Percentiles rank a stretch among this genome's conserved stretches.
phyloP scores from a whole-genome alignment of 2,797 vertebrate species.

The Helicolenus hilgendorfi region DNA sequence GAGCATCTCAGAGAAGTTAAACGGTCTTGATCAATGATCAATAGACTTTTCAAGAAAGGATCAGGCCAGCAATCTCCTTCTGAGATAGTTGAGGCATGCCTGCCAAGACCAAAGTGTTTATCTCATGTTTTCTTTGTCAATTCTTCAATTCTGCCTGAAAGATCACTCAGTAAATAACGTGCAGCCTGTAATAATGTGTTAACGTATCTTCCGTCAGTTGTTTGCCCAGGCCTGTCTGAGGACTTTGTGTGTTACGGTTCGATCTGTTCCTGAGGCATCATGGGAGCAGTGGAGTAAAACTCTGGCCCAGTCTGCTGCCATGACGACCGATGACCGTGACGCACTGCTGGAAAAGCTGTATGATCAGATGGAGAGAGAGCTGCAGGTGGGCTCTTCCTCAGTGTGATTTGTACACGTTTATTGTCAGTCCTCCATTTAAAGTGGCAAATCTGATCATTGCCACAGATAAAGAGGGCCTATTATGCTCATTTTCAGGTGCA shows the following conservation, averaged over 20 bases:
- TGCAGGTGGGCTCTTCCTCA: constrained; percentile 87
- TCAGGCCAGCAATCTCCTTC: background rate
- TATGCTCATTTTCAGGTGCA: too few relatives aligned
- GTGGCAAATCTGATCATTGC: background rate
- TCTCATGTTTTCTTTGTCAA: constrained; percentile 21
- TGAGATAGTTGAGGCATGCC: background rate
- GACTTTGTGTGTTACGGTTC: constrained; percentile 95
- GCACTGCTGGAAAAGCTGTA: constrained; percentile 89
- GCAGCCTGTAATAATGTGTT: constrained; percentile 43
- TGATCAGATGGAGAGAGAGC: constrained; percentile 92
- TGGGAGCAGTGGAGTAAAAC: constrained; percentile 90
- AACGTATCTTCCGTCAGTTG: constrained; percentile 57
- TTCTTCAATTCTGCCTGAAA: constrained; percentile 23
- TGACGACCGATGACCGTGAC: constrained; percentile 82
- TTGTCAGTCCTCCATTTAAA: background rate
- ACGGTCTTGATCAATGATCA: constrained; percentile 19
- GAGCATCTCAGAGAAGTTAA: background rate
- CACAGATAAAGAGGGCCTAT: background rate
- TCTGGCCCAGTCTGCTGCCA: constrained; percentile 80
- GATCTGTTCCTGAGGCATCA: constrained; percentile 87
- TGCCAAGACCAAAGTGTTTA: constrained; percentile 14
- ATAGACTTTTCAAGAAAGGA: background rate
- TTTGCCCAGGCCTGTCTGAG: constrained; percentile 94
- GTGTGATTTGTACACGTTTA: background rate
- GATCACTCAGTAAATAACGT: constrained; percentile 32